phyloP scores from a whole-genome alignment of 1,140 invertebrate species.

The Bombus ignitus region DNA sequence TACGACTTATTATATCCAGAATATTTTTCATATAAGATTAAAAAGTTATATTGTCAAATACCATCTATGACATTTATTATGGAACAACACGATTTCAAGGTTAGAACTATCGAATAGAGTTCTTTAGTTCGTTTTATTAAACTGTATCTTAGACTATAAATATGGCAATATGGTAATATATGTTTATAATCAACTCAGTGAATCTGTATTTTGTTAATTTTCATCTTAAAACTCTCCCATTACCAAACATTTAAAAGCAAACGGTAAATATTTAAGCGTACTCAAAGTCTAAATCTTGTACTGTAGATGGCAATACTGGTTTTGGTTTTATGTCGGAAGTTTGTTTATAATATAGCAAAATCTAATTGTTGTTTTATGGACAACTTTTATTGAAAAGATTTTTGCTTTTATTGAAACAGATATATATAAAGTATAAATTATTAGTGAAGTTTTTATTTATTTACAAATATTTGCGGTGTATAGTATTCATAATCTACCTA shows the following conservation, averaged over 20 bases:
- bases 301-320: conserved; percentile 33
- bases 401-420: background rate
- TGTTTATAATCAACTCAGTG: background rate
- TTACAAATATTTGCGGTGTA: background rate
- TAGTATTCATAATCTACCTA: background rate
- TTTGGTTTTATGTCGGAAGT: background rate
- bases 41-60: background rate
- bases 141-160: conserved; percentile 26
- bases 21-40: background rate
- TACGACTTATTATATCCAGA: background rate
- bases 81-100: conserved; percentile 19
- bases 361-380: background rate
- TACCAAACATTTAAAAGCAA: conserved; percentile 29
- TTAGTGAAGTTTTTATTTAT: background rate
- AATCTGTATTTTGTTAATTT: conserved; percentile 11
- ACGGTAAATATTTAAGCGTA: conserved; percentile 45
- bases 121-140: background rate
- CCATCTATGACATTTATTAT: conserved; percentile 7
- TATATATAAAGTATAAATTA: background rate
- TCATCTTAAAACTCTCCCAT: background rate
- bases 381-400: background rate
- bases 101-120: conserved; percentile 19
- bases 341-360: background rate
- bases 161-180: background rate
- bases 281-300: conserved; percentile 6